Evolutionary conservation across 1,140 invertebrate species (phyloP).

Genomic region (Eubasilissa regina): DNA sequence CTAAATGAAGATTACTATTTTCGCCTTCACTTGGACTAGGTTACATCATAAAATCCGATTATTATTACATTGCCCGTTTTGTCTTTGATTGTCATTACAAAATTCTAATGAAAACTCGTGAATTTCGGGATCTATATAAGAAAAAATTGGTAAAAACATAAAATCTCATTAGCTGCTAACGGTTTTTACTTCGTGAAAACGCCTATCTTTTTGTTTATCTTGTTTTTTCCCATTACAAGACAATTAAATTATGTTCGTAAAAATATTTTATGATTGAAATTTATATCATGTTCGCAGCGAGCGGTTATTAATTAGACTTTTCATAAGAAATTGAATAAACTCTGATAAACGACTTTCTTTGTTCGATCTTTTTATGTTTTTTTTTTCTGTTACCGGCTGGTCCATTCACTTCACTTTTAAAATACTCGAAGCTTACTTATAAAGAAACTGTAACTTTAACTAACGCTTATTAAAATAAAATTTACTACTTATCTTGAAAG

Average conservation of each 20-base stretch:
- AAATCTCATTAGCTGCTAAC: constrained; percentile 34
- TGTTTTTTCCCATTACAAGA: constrained; percentile 18
- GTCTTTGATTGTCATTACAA: neutral
- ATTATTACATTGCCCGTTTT: neutral
- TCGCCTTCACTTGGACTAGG: no score
- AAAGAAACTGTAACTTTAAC: no score
- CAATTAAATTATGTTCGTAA: constrained; percentile 34
- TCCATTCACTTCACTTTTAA: no score
- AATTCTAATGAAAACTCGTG: neutral
- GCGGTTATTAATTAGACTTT: constrained; percentile 18
- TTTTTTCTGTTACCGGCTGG: no score
- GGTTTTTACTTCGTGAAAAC: constrained; percentile 6
- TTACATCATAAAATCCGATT: no score
- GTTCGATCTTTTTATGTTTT: neutral
- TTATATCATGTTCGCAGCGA: constrained; percentile 15
- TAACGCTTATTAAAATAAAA: no score
- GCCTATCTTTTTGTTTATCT: neutral
- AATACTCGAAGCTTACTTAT: no score
- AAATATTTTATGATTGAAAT: constrained; percentile 26
- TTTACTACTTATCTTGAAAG: no score
- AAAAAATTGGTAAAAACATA: constrained; percentile 9
- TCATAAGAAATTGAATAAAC: neutral
- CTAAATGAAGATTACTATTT: no score
- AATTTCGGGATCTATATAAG: neutral
- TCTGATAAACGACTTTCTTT: constrained; percentile 1